Base-by-base conservation (phyloP, 2,797 vertebrate species). In the Poecilia wingei region DNA sequence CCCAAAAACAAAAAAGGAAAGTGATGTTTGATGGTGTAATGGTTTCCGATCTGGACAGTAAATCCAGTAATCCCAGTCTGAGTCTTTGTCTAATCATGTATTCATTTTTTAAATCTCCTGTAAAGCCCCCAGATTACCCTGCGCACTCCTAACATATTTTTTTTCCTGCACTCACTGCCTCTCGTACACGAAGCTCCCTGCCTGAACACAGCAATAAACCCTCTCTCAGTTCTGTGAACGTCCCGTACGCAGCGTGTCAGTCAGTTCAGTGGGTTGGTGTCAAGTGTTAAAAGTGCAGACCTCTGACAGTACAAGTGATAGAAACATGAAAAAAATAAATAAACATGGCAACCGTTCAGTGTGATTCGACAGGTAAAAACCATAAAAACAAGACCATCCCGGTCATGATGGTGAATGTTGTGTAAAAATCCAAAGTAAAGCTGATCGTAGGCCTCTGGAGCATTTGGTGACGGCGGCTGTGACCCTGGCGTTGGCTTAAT, bases 51-150 rank as follows among this genome's bases (percentile, higher is more conserved):
- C 82, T 87, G 86, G 82, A 88, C 75, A 43, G 33, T 86, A 81
- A 87, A 88, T 88, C 81, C 81, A 77, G 86, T 68, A 73, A 91
- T 87, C 73, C 79, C 73, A 88, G 74, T 87, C 85, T 76, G 85
- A 83, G 80, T 87, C 70, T 76, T 53, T 43, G 47, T 79, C 72
- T 83, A 78, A 84, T 84, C 80, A 74, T 79, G 43, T 72, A 16
- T 82, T 78, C 25, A 13, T 47, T 74, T 81, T 70, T 76, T 49
- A 6, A 53, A 16, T 84, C 72, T 78, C 76, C 76, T 46, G 70
- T 33, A 69, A 74, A 47, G 77, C 72, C 43, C 36, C 61, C 25
- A 76, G 77, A 75, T 82, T 9, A 72, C 53, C 45, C 68, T 51
- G 28, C 4, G 57, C 3, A 73, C 9, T 8, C 59, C 31, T 47